Percentiles rank a stretch among this genome's conserved stretches.
These are phyloP conservation scores for Calvadosia cruxmelitensis DNA, from an alignment of 30 jellyfish, hydroid and myxozoan genomes.

Conservation along the genomic window DNA sequence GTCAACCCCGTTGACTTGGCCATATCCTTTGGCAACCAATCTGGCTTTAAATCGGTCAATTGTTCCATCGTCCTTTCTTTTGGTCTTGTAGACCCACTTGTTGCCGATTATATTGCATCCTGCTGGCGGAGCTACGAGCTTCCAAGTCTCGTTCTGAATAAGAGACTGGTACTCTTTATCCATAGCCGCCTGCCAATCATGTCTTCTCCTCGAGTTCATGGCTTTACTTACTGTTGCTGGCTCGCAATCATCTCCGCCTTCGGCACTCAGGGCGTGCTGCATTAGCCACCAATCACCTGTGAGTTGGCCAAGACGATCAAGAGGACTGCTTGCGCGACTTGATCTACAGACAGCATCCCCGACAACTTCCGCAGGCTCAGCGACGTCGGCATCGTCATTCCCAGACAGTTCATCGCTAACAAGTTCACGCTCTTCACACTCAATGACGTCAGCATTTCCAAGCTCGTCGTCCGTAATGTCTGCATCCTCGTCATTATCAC, in stretches of 20 bases:
- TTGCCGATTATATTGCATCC: neutral
- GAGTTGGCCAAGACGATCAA: neutral
- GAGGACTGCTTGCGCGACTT: conserved; percentile 5
- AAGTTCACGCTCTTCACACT: no score
- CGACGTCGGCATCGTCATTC: no score
- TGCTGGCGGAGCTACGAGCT: neutral
- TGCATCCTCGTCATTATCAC: no score
- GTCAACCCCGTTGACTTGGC: conserved; percentile 8
- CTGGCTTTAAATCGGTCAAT: conserved; percentile 4
- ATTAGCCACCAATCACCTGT: conserved; percentile 14
- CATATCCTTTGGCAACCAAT: conserved; percentile 13
- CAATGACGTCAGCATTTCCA: no score
- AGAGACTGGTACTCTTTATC: conserved; percentile 1
- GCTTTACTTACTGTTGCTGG: conserved; percentile 8
- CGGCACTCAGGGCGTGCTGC: neutral
- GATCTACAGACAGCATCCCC: no score
- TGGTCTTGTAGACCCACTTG: conserved; percentile 3
- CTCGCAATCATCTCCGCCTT: neutral
- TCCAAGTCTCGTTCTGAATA: conserved; percentile 3
- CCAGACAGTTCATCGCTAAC: no score
- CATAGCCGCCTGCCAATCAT: conserved; percentile 5
- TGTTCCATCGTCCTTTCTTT: conserved; percentile 6
- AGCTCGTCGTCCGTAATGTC: no score
- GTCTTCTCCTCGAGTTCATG: neutral
- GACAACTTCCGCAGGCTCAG: no score